Evolutionary conservation across 1,140 invertebrate genomes (phyloP), one percentile per base, ranked within the genome.

Genomic region (Arctopsyche grandis): DNA sequence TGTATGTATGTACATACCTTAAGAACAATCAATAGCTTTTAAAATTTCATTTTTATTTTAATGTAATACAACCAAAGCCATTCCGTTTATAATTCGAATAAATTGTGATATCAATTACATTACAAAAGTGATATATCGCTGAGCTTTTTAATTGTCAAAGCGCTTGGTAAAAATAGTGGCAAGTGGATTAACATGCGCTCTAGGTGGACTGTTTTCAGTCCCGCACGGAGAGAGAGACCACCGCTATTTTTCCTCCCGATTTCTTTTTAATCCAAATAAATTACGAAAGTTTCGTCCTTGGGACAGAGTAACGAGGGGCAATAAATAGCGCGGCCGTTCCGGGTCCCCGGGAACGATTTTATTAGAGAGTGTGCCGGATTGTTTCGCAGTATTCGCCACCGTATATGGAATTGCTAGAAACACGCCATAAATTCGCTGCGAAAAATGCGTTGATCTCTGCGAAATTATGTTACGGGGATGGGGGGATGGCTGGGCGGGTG

Each of bases 341-440:
- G 75, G 21, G 19, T 85, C 85, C 85, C 83, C 84, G 84, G 84
- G 85, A 86, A 88, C 86, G 86, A 88, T 88, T 87, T 88, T 86
- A 88, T 88, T 88, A 88, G 86, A 87, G 87, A 88, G 85, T 82
- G 86, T 69, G 63, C 75, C n/a, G 22, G 69, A 76, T 86, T 88
- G 87, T 86, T 84, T 83, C 85, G 84, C 79, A 85, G 84, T 84
- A 83, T 83, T 5, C 48, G 3, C 85, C 82, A 81, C 80, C 84
- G 83, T 83, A 84, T 83, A 83, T 83, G 84, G 73, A 81, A 76
- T 87, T 87, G 88, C 85, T 85, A 86, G 85, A 84, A 84, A 77
- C 10, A 52, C 82, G 85, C 84, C 85, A 86, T 88, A 87, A 88
- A 88, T 87, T 86, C 85, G 83, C 7, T 26, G 14, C 48, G 56